Conservation (phyloP, 2,797 vertebrate species). For the Lates japonicus region DNA sequence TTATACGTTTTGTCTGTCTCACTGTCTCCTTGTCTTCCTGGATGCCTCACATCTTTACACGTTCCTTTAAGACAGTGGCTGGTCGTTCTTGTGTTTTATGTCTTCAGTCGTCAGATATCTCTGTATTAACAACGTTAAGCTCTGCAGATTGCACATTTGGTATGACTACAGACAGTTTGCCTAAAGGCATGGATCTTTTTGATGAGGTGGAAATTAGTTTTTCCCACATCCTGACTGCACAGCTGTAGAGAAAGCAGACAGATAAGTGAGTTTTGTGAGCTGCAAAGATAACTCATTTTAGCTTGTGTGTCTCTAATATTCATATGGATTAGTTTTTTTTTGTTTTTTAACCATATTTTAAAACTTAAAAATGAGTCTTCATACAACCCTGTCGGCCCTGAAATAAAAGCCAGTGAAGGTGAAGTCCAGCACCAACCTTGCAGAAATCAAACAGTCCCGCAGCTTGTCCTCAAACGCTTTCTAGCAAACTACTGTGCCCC, state of each 20-base stretch:
- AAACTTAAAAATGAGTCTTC: neutral
- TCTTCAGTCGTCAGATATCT: neutral
- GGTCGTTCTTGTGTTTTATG: neutral
- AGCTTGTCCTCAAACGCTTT: conserved; percentile 41
- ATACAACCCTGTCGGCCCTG: neutral
- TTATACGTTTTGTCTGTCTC: conserved; percentile 13
- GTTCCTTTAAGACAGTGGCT: conserved; percentile 1
- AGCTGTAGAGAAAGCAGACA: conserved; percentile 4
- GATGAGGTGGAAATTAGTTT: conserved; percentile 19
- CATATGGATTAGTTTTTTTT: too few relatives aligned
- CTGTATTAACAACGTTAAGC: neutral
- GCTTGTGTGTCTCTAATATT: neutral
- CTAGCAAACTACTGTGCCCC: conserved; percentile 19
- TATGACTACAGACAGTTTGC: neutral
- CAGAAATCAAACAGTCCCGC: conserved; percentile 1
- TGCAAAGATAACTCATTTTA: conserved; percentile 7
- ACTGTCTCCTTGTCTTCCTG: neutral
- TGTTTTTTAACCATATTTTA: too few relatives aligned
- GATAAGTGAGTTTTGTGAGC: neutral
- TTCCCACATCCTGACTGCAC: neutral
- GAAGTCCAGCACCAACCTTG: neutral
- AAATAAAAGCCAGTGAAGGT: conserved; percentile 14
- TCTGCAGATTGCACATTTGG: neutral
- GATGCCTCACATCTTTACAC: neutral
- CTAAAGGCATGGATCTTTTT: neutral